phyloP scores from a whole-genome alignment of 2,797 vertebrate genomes.

The Hyperoplus lanceolatus region DNA sequence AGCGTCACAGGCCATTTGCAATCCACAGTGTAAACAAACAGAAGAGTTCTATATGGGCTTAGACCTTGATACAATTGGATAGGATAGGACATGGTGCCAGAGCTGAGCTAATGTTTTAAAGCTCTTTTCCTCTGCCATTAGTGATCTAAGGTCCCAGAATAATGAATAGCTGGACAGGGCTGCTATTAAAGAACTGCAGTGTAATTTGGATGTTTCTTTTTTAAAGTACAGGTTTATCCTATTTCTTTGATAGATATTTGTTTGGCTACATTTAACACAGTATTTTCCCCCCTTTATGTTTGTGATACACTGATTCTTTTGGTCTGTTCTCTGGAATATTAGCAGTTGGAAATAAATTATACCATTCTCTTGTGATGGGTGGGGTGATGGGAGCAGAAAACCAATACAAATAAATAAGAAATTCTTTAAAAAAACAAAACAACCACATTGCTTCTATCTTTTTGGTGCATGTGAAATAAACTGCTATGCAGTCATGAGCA shows the following conservation, averaged over 20 bases:
- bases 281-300: not conserved
- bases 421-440: slow-evolving; percentile 21
- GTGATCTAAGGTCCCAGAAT: slow-evolving; percentile 64
- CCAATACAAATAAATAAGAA: slow-evolving; percentile 16
- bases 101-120: slow-evolving; percentile 65
- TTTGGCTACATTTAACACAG: not conserved
- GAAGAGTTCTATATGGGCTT: slow-evolving; percentile 76
- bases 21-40: slow-evolving; percentile 76
- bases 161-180: slow-evolving; percentile 50
- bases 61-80: slow-evolving; percentile 73
- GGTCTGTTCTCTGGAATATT: slow-evolving; percentile 12
- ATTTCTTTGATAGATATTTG: not conserved
- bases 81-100: slow-evolving; percentile 78
- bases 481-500: slow-evolving; percentile 4
- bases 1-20: slow-evolving; percentile 68
- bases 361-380: slow-evolving; percentile 7
- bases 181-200: slow-evolving; percentile 44
- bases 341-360: slow-evolving; percentile 28
- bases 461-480: slow-evolving; percentile 30
- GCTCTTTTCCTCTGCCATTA: slow-evolving; percentile 69
- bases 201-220: slow-evolving; percentile 8
- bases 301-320: not conserved
- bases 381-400: slow-evolving; percentile 13
- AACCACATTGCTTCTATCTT: not conserved
- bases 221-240: not conserved